phyloP scores from a whole-genome alignment of 2,113 vertebrate genomes.

The Alouatta palliata region DNA sequence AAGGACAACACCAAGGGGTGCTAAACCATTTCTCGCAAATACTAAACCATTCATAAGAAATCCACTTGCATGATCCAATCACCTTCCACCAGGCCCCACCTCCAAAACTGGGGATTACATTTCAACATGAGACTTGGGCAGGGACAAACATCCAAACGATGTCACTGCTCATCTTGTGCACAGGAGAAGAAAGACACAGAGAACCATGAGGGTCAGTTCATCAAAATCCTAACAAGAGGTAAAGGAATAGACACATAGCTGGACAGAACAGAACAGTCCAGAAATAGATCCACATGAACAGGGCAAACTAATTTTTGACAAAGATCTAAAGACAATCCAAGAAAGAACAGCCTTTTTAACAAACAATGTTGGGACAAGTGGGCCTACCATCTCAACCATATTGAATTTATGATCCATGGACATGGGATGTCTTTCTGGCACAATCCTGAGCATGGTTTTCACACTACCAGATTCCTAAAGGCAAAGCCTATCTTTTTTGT shows the following conservation, averaged over 20 bases:
- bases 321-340: conserved; percentile 13
- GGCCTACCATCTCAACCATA: not conserved
- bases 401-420: not conserved
- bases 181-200: not conserved
- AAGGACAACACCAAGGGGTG: too few species aligned
- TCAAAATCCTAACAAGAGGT: not conserved
- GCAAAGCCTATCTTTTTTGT: not conserved
- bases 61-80: too few species aligned
- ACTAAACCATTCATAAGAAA: too few species aligned
- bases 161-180: not conserved
- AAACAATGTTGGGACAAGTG: not conserved
- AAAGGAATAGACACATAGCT: not conserved
- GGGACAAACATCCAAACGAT: too few species aligned
- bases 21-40: too few species aligned
- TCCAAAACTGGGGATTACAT: too few species aligned
- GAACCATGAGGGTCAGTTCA: not conserved
- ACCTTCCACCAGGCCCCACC: too few species aligned
- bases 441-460: not conserved
- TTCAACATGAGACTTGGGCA: too few species aligned
- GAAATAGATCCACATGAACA: not conserved
- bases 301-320: not conserved
- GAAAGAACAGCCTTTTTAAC: not conserved
- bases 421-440: not conserved
- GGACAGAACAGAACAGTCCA: not conserved
- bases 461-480: not conserved